Base-by-base conservation (phyloP, 2,888 invertebrate genomes). In the Hypomecis punctinalis region DNA sequence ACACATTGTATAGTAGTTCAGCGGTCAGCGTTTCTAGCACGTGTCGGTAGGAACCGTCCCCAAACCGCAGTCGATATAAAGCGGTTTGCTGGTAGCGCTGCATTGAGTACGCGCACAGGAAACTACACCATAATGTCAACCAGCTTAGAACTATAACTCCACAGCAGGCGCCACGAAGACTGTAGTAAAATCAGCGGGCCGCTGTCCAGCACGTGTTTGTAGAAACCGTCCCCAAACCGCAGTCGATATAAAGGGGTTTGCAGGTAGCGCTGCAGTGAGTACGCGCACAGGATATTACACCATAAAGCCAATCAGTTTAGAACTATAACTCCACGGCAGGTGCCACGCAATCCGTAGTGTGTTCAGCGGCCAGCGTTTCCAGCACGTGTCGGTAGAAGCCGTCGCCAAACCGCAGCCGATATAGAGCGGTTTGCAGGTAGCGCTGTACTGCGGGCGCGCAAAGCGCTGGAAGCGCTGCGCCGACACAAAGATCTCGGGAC, bases 381-480 rank as follows among this genome's bases (percentile, higher is more conserved):
- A 91, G 79, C 10, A 82, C 68, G 11, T 79, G 84, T 3, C 64
- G 64, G 63, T 80, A 90, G 78, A 87, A 85, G 7, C 78, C 82
- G 66, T 83, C 81, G 0, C 68, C 72, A 61, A 80, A 73, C 0
- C 78, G 59, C 35, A 82, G 66, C 1, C 91, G 79, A 76, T 84
- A 83, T 2, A 87, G 73, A 3, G 90, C 78, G 0, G 84, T 66
- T 73, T 80, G 73, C 10, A 91, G 76, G 76, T 91, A 91, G 0
- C 82, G 80, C 71, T 88, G 88, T 37, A 80, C 78, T 0, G 78
- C 61, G 62, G 57, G 39, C 6, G 78, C 79, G 76, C 88, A 85
- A 49, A 61, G 42, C 36, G 52, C 51, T 1, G 63, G 52, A 8
- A 69, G 49, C 1, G 74, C 42, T n/a, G 75, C 63, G 48, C 63